These are phyloP conservation scores for Tribolium castaneum DNA, from an alignment of 1,140 invertebrate genomes.

Conservation along the genomic window DNA sequence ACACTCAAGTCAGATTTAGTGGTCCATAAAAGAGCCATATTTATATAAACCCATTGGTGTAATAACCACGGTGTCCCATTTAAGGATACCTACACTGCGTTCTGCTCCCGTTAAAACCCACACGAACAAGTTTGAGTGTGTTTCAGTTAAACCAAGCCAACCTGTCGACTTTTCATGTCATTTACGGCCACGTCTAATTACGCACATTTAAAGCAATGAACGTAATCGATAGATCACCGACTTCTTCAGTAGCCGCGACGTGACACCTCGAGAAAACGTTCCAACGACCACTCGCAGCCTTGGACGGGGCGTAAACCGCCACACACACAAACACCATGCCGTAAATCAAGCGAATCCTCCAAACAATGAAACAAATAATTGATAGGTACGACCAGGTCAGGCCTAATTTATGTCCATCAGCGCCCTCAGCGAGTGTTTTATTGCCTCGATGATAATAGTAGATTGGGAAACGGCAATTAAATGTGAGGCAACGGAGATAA, in stretches of 20 bases:
- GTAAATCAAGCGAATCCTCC: not conserved
- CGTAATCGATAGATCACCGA: not conserved
- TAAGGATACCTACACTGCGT: not conserved
- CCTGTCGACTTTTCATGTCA: not conserved
- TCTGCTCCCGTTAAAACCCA: not conserved
- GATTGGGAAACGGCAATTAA: slow-evolving; percentile 1
- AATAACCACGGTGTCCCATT: not conserved
- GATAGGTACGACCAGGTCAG: not conserved
- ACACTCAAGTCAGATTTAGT: no score
- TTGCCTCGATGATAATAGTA: not conserved
- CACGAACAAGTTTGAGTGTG: not conserved
- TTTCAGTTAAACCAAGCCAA: not conserved
- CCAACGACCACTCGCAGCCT: not conserved
- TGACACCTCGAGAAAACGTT: not conserved
- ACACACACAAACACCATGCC: not conserved
- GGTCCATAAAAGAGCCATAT: not conserved
- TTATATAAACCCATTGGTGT: not conserved
- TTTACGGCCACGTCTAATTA: not conserved
- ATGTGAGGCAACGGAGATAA: not conserved
- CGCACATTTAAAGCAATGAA: not conserved
- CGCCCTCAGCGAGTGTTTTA: not conserved
- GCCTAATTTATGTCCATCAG: not conserved
- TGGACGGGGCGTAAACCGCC: not conserved
- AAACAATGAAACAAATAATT: not conserved
- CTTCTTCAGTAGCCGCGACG: not conserved